Base-by-base conservation (phyloP, 2,113 vertebrate species). In the Cyanistes caeruleus region DNA sequence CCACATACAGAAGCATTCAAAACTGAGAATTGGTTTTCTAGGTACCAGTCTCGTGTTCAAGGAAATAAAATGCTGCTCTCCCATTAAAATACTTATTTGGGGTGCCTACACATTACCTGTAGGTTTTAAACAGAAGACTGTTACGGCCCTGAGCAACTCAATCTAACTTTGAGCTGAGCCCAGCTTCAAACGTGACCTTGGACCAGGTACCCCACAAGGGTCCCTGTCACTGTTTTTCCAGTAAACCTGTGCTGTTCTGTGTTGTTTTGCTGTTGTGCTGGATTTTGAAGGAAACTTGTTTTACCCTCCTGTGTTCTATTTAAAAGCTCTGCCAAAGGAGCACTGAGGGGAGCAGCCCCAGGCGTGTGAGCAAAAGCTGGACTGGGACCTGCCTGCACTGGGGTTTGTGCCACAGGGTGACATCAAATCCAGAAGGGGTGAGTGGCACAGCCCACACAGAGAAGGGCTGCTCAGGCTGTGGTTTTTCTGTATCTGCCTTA, bases 311-410 rank as follows among this genome's bases (percentile, higher is more conserved):
- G 28, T 69, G 5, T 53, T 77, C 27, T 56, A 4, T 68, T 56
- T 84, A 35, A 51, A 82, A 85, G 58, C 28, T 53, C 19, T 62
- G 9, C 68, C 35, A 44, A 21, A 44, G 37, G 13, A 51, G 20
- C 5, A 2, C 39, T 1, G 1, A 25, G 78, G 55, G 41, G 15
- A n/a, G 1, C 58, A 51, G 56, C 13, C 15, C 37, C 25, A 49
- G 0, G 12, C 2, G 9, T 13, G 48, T 0, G 1, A 30, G 39
- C 7, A 7, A 11, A 30, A 49, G 51, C 20, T 1, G 4, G 15
- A 28, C 4, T 44, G 35, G 46, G 14, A 31, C 17, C 37, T 1
- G 2, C 55, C 4, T 0, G 3, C 12, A 23, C 9, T 0, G 1
- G 15, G 13, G 10, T 2, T 28, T 49, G 9, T 3, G 28, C 80